Percentiles rank a stretch among this genome's conserved stretches.
phyloP scores from a whole-genome alignment of 2,797 vertebrate species.

The Propithecus perrieri region DNA sequence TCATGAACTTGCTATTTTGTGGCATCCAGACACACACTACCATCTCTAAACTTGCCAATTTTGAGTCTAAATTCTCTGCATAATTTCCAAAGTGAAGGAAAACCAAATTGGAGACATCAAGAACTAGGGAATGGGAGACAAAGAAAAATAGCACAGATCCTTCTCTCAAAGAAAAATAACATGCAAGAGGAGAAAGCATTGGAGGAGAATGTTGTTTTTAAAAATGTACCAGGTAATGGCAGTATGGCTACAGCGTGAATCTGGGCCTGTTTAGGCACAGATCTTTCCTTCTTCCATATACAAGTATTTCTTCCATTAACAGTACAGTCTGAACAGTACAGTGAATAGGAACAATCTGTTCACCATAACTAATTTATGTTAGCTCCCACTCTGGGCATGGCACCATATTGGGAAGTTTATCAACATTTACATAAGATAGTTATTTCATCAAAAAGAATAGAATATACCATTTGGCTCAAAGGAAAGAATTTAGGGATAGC shows the following conservation, averaged over 20 bases:
- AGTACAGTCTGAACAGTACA: neutral
- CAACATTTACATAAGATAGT: neutral
- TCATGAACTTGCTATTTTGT: neutral
- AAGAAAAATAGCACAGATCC: neutral
- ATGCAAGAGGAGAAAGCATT: neutral
- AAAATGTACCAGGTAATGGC: neutral
- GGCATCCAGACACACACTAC: neutral
- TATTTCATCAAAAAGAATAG: neutral
- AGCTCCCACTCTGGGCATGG: neutral
- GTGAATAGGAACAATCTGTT: neutral
- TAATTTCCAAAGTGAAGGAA: conserved; percentile 19
- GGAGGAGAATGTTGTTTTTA: neutral
- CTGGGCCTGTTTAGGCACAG: neutral
- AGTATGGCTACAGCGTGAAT: neutral
- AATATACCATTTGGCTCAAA: neutral
- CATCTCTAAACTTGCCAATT: neutral
- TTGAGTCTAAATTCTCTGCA: neutral
- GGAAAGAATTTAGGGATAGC: neutral
- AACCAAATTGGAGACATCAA: neutral
- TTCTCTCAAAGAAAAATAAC: conserved; percentile 20
- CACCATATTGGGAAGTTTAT: neutral
- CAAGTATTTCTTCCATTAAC: neutral
- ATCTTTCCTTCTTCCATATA: neutral
- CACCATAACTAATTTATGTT: neutral
- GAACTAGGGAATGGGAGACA: neutral